Evolutionary conservation across 2,888 invertebrate species (phyloP).

Genomic region (Eulithis testata): DNA sequence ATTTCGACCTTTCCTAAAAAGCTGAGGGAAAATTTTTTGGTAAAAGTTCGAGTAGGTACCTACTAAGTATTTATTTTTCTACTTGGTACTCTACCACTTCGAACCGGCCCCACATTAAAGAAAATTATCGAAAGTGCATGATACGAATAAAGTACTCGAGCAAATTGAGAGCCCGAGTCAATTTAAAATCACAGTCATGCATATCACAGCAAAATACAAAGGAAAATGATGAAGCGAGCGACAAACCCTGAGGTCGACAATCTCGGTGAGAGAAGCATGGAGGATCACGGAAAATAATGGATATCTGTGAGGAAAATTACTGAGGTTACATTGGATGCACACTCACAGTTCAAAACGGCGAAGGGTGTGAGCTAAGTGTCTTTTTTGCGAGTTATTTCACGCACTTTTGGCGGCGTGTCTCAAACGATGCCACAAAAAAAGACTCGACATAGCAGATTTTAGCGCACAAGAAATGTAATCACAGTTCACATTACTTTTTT

Average conservation of each 20-base stretch:
- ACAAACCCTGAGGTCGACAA: constrained; percentile 32
- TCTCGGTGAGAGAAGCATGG: constrained; percentile 22
- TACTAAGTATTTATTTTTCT: too few relatives aligned
- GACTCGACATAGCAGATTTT: constrained; percentile 33
- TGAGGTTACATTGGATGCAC: constrained; percentile 28
- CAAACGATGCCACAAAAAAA: constrained; percentile 59
- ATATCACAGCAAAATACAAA: constrained; percentile 32
- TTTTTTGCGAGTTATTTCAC: constrained; percentile 76
- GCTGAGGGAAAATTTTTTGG: too few relatives aligned
- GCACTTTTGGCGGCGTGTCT: constrained; percentile 53
- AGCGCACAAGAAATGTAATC: constrained; percentile 56
- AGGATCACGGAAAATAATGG: constrained; percentile 29
- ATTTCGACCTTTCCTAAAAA: too few relatives aligned
- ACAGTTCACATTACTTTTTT: constrained; percentile 45
- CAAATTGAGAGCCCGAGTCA: constrained; percentile 19
- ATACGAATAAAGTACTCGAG: constrained; percentile 1
- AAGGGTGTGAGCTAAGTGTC: constrained; percentile 71
- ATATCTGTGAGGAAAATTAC: constrained; percentile 30
- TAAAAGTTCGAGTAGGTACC: too few relatives aligned
- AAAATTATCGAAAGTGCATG: not conserved
- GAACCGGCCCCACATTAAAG: not conserved
- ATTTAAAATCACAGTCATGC: constrained; percentile 28
- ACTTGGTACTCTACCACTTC: too few relatives aligned
- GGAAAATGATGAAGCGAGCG: constrained; percentile 29
- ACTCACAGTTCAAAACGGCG: constrained; percentile 32